Conservation (phyloP, 2,797 vertebrate genomes). For the Champsocephalus gunnari region DNA sequence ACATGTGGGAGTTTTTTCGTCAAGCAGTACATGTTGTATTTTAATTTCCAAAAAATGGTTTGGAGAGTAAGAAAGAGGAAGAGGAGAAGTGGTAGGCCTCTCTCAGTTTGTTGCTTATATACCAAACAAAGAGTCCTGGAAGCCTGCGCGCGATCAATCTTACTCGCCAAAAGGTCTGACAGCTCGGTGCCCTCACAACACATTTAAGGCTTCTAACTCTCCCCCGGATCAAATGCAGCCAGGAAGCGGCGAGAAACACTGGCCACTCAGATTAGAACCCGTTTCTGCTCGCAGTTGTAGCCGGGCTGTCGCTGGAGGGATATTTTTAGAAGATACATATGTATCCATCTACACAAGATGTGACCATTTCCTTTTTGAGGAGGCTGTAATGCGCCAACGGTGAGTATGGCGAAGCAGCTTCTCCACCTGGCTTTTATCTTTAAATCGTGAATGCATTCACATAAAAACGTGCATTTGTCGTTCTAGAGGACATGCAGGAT, state of each 20-base stretch:
- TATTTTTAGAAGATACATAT: constrained; percentile 75
- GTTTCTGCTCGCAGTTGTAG: constrained; percentile 72
- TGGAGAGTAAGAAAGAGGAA: constrained; percentile 62
- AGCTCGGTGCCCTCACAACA: constrained; percentile 99
- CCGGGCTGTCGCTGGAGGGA: constrained; percentile 79
- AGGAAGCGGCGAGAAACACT: constrained; percentile 91
- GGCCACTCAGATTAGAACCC: constrained; percentile 83
- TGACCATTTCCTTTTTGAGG: constrained; percentile 56
- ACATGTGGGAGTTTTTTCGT: constrained; percentile 62
- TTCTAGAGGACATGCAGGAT: constrained; percentile 46
- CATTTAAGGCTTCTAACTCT: constrained; percentile 98
- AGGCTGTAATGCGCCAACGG: constrained; percentile 63
- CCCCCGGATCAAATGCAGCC: constrained; percentile 94
- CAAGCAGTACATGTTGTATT: constrained; percentile 56
- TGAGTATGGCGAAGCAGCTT: constrained; percentile 67
- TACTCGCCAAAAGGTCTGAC: constrained; percentile 99
- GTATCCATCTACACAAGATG: constrained; percentile 60
- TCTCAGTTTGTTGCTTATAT: constrained; percentile 93
- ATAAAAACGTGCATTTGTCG: constrained; percentile 25
- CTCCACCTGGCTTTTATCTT: constrained; percentile 63
- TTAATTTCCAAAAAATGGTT: constrained; percentile 54
- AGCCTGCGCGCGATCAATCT: constrained; percentile 98
- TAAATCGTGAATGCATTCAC: constrained; percentile 33
- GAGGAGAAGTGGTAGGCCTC: constrained; percentile 80
- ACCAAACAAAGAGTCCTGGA: constrained; percentile 99